These are phyloP conservation scores for Dinomys branickii DNA, from an alignment of 2,113 vertebrate genomes.

Conservation along the genomic window DNA sequence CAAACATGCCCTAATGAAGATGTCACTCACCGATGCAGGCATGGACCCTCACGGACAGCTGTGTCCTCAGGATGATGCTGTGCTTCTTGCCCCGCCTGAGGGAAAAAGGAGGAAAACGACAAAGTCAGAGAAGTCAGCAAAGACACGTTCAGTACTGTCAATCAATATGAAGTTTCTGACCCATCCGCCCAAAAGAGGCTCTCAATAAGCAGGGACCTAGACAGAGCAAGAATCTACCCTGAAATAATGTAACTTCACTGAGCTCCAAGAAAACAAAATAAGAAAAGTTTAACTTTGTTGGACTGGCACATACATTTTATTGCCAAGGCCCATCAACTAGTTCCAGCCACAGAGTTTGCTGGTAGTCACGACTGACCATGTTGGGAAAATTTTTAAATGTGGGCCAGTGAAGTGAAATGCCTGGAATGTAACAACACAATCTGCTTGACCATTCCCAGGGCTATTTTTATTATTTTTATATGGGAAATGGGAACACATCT, in stretches of 20 bases:
- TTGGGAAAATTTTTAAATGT: constrained; percentile 55
- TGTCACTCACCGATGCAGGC: constrained; percentile 96
- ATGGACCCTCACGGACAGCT: constrained; percentile 96
- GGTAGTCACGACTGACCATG: constrained; percentile 18
- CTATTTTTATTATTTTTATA: constrained; percentile 43
- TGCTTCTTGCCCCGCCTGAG: constrained; percentile 94
- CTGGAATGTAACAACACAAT: constrained; percentile 38
- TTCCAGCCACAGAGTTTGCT: neutral
- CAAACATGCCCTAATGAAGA: neutral
- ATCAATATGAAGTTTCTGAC: neutral
- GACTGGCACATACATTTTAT: neutral
- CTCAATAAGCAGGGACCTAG: neutral
- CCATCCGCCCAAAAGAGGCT: neutral
- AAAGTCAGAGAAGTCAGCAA: neutral
- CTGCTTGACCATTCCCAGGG: neutral
- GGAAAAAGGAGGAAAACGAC: constrained; percentile 60
- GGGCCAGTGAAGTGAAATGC: constrained; percentile 56
- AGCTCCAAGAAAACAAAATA: neutral
- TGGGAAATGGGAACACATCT: neutral
- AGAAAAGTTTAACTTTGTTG: neutral
- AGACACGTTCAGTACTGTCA: neutral
- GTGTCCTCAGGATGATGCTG: constrained; percentile 94
- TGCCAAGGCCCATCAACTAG: neutral
- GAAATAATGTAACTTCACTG: neutral
- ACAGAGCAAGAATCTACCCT: neutral